Evolutionary conservation across 2,888 invertebrate species (phyloP).

Genomic region (Dinocampus coccinellae): DNA sequence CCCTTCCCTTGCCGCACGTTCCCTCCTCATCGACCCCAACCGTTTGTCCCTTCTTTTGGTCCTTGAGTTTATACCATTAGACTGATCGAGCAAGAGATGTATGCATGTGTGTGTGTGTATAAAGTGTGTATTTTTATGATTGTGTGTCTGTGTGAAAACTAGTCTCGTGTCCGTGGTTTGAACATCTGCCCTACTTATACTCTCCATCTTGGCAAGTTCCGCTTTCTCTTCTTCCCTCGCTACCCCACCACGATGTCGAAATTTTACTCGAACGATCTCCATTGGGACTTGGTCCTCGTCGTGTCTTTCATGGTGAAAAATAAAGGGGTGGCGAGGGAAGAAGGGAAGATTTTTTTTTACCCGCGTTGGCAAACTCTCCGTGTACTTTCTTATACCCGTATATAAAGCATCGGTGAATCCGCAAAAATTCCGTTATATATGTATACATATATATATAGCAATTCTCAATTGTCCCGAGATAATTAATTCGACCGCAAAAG

Average conservation of each 20-base stretch:
- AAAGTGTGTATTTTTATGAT: too few relatives aligned
- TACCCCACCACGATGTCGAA: not conserved
- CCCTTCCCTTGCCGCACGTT: too few relatives aligned
- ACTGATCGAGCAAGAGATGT: not conserved
- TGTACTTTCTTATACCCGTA: not conserved
- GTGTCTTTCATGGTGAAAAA: not conserved
- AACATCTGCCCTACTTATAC: constrained; percentile 10
- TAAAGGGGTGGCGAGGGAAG: not conserved
- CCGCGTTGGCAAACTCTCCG: constrained; percentile 5
- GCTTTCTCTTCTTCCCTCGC: too few relatives aligned
- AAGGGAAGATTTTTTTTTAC: too few relatives aligned
- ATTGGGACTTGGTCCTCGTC: not conserved
- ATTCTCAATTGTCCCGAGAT: not conserved
- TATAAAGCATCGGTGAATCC: not conserved
- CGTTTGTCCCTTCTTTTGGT: too few relatives aligned
- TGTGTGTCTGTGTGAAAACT: not conserved
- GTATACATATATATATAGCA: not conserved
- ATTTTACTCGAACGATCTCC: constrained; percentile 4
- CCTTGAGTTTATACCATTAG: not conserved
- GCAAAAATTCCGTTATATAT: not conserved
- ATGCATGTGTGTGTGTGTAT: not conserved
- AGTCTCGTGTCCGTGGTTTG: not conserved
- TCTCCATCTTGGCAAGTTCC: not conserved
- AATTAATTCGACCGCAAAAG: not conserved
- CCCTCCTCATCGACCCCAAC: too few relatives aligned